Conservation (phyloP, 2,797 vertebrate species). For the Crossoptilon crossoptilon region DNA sequence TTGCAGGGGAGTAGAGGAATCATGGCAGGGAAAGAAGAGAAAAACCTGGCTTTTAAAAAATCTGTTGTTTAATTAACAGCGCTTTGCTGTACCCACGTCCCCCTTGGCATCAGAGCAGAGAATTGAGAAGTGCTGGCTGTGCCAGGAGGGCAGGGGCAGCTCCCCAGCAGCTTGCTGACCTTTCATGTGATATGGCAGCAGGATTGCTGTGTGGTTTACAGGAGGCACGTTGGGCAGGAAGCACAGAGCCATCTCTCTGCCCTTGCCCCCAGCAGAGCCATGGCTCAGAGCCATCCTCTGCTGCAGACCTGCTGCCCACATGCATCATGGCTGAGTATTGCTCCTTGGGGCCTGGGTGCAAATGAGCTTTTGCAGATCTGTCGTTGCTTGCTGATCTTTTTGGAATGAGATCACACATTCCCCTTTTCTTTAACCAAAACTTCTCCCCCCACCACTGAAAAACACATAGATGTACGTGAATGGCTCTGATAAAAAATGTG, state of each 20-base stretch:
- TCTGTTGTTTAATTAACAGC: neutral
- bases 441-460: neutral
- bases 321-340: fast-evolving
- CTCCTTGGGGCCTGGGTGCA: neutral
- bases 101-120: neutral
- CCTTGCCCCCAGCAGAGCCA: neutral
- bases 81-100: neutral
- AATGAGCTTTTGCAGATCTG: neutral
- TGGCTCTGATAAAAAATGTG: neutral
- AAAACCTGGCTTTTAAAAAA: neutral
- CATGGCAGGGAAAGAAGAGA: neutral
- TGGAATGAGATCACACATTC: neutral
- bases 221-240: neutral
- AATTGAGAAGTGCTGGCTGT: neutral
- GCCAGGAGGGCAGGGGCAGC: neutral
- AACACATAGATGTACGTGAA: neutral
- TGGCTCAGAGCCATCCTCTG: neutral
- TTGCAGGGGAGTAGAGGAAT: neutral
- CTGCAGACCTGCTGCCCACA: fast-evolving
- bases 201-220: neutral
- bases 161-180: constrained; percentile 13
- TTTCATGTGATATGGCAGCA: neutral
- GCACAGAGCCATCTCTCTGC: neutral
- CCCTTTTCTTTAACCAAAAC: neutral
- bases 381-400: neutral